phyloP scores from a whole-genome alignment of 2,888 invertebrate genomes.

The Camptogramma bilineatum region DNA sequence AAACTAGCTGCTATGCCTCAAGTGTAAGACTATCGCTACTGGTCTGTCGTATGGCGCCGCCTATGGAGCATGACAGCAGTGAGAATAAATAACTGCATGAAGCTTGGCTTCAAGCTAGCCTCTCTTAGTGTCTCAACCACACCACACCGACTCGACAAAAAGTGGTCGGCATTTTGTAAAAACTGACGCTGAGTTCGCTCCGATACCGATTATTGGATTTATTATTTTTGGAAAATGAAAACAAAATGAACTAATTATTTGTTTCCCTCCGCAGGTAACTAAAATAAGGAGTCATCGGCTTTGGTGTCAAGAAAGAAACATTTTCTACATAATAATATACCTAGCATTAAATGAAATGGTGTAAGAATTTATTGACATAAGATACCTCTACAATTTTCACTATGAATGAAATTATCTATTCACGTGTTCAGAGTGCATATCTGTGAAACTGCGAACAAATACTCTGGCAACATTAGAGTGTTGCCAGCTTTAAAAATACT shows the following conservation, averaged over 20 bases:
- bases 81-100: too few species aligned
- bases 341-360: conserved; percentile 42
- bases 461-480: conserved; percentile 12
- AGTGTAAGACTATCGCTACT: too few species aligned
- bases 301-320: conserved; percentile 35
- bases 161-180: too few species aligned
- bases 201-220: too few species aligned
- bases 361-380: conserved; percentile 43
- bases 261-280: conserved; percentile 34
- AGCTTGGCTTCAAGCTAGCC: too few species aligned
- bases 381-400: conserved; percentile 32
- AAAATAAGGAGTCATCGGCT: conserved; percentile 18
- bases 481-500: conserved; percentile 5
- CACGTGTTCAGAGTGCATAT: conserved; percentile 27
- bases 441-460: conserved; percentile 25
- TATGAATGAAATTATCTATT: conserved; percentile 23
- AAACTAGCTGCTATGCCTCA: too few species aligned
- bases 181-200: too few species aligned
- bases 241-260: not conserved
- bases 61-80: conserved; percentile 63
- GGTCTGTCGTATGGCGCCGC: conserved; percentile 88
- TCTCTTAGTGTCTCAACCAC: too few species aligned
- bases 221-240: not conserved
- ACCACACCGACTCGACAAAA: too few species aligned
- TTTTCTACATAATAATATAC: conserved; percentile 39